Base-by-base conservation (phyloP, 2,113 vertebrate species). In the Bagarius yarrelli region DNA sequence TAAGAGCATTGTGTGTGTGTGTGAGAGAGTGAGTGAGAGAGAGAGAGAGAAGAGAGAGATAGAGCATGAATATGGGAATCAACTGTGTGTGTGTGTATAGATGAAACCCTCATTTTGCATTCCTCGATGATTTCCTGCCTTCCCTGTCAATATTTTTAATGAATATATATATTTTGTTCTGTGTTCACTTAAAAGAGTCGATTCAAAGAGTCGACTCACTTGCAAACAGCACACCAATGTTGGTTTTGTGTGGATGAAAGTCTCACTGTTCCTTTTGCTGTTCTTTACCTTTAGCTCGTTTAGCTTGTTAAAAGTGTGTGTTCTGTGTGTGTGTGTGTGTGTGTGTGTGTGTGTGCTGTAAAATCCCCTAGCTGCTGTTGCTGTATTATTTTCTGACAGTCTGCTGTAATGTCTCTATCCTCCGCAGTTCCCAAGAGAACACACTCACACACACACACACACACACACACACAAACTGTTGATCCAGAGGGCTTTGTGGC, bases 401-500 rank as follows among this genome's bases (percentile, higher is more conserved):
- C 83, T 88, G 86, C 63, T 86, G 87, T 88, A 85, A 91, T 87
- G 84, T 88, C 83, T 90, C 80, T 84, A 85, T 86, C 79, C 66
- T 11, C 61, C 79, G 66, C 52, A 59, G 60, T 61, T 82, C 90
- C 85, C 88, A 50, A 52, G 63, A 84, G 86, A 88, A 70, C 86
- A 91, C 88, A 71, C 64, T 82, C 47, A 53, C 70, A 75, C 86
- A 91, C 88, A 71, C 64, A 83, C 47, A 55, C 70, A 73, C 86
- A 91, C 88, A 69, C 64, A 44, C 36, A 69, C 34, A n/a, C 66
- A 66, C 63, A 66, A 32, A 40, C 5, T 5, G 64, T 92, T 88
- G 91, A 92, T 93, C 86, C 87, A 76, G 80, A n/a, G 86, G 88
- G 90, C 86, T 91, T 87, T 90, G 88, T 88, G 76, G 83, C 87